A percentile compares a stretch with the other conserved stretches of the same genome.
Conservation (phyloP, 2,113 vertebrate species). For the Lipophrys pholis region DNA sequence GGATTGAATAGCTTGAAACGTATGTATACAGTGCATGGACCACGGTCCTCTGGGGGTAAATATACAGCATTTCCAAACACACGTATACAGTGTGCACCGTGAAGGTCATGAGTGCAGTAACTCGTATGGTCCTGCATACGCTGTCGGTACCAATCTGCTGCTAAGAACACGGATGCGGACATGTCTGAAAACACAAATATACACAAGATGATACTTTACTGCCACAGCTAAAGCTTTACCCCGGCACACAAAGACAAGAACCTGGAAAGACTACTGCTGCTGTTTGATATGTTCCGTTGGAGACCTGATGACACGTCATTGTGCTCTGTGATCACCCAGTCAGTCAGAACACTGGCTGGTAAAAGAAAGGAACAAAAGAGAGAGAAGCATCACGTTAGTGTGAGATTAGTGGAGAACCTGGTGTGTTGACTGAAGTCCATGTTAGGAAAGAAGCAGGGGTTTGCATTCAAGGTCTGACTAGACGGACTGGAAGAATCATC, state of each 20-base stretch:
- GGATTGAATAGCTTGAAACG: too few species aligned
- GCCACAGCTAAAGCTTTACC: constrained; percentile 1
- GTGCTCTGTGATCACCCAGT: not conserved
- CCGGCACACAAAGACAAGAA: constrained; percentile 1
- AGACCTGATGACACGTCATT: too few species aligned
- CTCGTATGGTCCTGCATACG: constrained; percentile 11
- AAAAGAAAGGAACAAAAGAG: not conserved
- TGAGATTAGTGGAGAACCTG: constrained; percentile 58
- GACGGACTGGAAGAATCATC: constrained; percentile 20
- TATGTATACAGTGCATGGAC: not conserved
- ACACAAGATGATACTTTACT: not conserved
- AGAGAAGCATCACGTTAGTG: not conserved
- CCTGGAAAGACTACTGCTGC: not conserved
- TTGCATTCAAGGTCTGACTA: constrained; percentile 5
- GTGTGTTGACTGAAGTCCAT: constrained; percentile 67
- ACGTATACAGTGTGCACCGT: constrained; percentile 9
- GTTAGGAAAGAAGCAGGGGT: not conserved
- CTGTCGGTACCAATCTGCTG: constrained; percentile 7
- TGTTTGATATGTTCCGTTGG: too few species aligned
- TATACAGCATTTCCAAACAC: constrained; percentile 25
- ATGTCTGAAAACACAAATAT: not conserved
- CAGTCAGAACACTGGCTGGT: not conserved
- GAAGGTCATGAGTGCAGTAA: constrained; percentile 48
- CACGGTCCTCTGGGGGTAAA: constrained; percentile 11
- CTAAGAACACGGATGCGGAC: not conserved